Percentiles rank a stretch among this genome's conserved stretches.
phyloP scores from a whole-genome alignment of 1,140 invertebrate genomes.

The Drosophila seguyi region DNA sequence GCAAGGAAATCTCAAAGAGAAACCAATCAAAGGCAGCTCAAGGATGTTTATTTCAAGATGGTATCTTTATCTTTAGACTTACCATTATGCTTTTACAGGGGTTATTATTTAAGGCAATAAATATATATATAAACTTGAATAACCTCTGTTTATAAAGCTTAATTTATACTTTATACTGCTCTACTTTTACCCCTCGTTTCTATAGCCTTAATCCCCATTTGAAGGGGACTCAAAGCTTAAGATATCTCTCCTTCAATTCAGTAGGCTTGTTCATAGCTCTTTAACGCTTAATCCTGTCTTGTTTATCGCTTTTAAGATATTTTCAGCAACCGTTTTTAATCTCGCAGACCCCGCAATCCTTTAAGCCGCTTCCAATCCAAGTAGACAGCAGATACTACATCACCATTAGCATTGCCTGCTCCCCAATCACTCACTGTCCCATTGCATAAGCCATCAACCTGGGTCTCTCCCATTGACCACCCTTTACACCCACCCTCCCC shows the following conservation, averaged over 20 bases:
- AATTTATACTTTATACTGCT: neutral
- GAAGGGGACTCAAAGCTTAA: neutral
- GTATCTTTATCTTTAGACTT: constrained; percentile 1
- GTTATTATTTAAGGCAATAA: neutral
- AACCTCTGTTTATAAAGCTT: too few species aligned
- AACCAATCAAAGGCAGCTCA: constrained; percentile 38
- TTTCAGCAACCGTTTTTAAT: constrained; percentile 41
- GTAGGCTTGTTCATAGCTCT: constrained; percentile 11
- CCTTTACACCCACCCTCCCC: neutral
- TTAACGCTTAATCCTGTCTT: constrained; percentile 36
- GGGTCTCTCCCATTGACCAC: constrained; percentile 13
- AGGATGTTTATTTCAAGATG: constrained; percentile 45
- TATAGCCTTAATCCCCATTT: neutral
- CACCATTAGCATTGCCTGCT: constrained; percentile 47
- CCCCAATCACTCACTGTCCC: constrained; percentile 75
- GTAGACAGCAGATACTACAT: constrained; percentile 43
- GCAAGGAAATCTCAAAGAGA: neutral
- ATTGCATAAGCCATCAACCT: constrained; percentile 68
- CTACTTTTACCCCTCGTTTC: neutral
- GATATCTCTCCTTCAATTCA: neutral
- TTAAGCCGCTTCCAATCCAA: constrained; percentile 47
- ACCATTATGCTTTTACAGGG: neutral
- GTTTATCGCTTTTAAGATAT: constrained; percentile 27
- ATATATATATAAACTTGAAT: neutral
- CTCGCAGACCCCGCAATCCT: constrained; percentile 28